phyloP scores from a whole-genome alignment of 1,140 invertebrate genomes.

The Drepana arcuata region DNA sequence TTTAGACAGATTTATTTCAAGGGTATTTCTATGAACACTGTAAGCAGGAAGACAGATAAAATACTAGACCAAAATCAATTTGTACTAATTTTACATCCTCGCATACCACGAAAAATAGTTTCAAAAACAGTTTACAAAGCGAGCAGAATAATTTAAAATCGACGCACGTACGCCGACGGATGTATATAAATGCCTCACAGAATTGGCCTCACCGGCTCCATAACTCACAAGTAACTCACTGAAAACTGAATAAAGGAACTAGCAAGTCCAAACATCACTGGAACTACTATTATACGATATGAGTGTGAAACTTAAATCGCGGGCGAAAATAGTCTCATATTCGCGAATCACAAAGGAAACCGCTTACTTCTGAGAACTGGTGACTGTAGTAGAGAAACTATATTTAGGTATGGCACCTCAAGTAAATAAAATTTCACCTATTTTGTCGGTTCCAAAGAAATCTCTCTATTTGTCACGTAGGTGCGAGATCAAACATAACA shows the following conservation, averaged over 20 bases:
- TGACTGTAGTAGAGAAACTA: no score
- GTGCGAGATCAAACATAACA: conserved; percentile 18
- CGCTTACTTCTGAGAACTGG: background rate
- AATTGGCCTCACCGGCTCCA: conserved; percentile 28
- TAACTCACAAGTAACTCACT: conserved; percentile 41
- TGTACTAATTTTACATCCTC: no score
- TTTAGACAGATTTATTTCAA: no score
- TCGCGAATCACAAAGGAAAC: background rate
- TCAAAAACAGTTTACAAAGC: background rate
- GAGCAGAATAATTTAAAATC: conserved; percentile 37
- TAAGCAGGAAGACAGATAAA: no score
- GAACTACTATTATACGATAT: conserved; percentile 10
- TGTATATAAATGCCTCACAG: conserved; percentile 50
- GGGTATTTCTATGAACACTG: no score
- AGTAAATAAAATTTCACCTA: no score
- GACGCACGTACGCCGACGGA: conserved; percentile 40
- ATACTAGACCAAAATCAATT: no score
- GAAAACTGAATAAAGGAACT: conserved; percentile 44
- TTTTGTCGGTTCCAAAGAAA: conserved; percentile 2
- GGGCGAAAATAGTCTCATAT: conserved; percentile 10
- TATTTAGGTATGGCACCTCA: no score
- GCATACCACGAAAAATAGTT: background rate
- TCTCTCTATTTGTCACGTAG: conserved; percentile 5
- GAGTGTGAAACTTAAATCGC: conserved; percentile 10
- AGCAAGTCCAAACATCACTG: conserved; percentile 32